Percentiles rank a stretch among this genome's conserved stretches.
These are phyloP conservation scores for Sparus aurata DNA, from an alignment of 2,797 vertebrate genomes.

Conservation along the genomic window DNA sequence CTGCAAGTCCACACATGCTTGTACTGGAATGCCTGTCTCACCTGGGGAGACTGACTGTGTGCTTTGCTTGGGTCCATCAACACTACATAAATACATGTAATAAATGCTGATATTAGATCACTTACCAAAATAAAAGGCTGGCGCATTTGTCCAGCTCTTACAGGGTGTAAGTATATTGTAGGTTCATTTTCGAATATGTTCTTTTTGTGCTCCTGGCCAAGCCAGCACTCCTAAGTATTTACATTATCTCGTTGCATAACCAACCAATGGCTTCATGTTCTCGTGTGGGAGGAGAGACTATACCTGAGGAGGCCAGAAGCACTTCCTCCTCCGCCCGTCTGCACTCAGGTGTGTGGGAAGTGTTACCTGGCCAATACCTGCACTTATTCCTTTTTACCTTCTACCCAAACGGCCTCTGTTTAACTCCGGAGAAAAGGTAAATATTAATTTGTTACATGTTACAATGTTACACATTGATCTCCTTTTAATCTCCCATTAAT, in stretches of 20 bases:
- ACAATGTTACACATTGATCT: neutral
- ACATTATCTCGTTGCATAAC: conserved; percentile 19
- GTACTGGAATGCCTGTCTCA: conserved; percentile 31
- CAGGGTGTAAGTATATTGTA: neutral
- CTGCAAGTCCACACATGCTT: conserved; percentile 57
- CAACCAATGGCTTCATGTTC: conserved; percentile 25
- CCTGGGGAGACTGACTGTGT: neutral
- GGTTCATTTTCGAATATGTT: neutral
- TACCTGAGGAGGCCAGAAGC: conserved; percentile 34
- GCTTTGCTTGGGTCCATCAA: neutral
- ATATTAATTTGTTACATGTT: neutral
- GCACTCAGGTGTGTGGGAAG: conserved; percentile 54
- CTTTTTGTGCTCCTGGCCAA: neutral
- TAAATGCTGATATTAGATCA: too few species aligned
- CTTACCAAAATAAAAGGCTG: neutral
- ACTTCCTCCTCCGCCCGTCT: conserved; percentile 63
- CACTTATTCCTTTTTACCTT: neutral
- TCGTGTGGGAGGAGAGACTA: conserved; percentile 63
- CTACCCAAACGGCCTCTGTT: neutral
- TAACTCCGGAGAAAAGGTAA: conserved; percentile 53
- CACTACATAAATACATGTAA: neutral
- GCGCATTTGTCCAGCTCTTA: neutral
- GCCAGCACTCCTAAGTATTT: neutral
- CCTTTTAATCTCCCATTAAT: neutral
- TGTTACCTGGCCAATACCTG: conserved; percentile 37